Evolutionary conservation across 1,140 invertebrate species (phyloP).

Genomic region (Drosophila azteca): DNA sequence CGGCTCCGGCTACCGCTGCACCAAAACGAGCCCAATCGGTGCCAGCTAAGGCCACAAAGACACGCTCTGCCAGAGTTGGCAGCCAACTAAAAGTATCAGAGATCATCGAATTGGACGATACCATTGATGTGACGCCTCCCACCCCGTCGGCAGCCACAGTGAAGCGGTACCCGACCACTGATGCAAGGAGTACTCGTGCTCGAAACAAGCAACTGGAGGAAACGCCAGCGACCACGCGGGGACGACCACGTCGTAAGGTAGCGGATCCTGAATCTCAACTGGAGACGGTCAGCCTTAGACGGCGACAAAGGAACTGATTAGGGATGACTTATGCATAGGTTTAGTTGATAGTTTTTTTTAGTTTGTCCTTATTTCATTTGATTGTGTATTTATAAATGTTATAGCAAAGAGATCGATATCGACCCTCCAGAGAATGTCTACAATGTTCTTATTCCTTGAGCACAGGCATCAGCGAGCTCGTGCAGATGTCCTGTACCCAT

Average conservation of each 20-base stretch:
- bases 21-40: slow-evolving; percentile 5
- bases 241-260: slow-evolving; percentile 6
- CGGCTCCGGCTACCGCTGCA: neutral
- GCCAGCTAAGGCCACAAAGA: slow-evolving; percentile 7
- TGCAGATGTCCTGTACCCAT: slow-evolving; percentile 80
- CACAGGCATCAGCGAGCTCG: slow-evolving; percentile 44
- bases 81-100: neutral
- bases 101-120: neutral
- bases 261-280: slow-evolving; percentile 3
- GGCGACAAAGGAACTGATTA: slow-evolving; percentile 44
- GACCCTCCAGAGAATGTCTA: too few species aligned
- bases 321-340: slow-evolving; percentile 3
- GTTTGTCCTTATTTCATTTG: slow-evolving; percentile 10
- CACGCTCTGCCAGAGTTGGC: neutral
- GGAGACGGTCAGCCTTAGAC: slow-evolving; percentile 19
- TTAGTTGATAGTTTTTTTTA: slow-evolving; percentile 7
- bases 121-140: neutral
- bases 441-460: neutral
- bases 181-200: slow-evolving; percentile 6
- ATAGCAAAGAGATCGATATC: too few species aligned
- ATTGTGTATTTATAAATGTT: slow-evolving; percentile 13
- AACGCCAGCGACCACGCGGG: slow-evolving; percentile 25
- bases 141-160: too few species aligned
- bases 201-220: slow-evolving; percentile 3
- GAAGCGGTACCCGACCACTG: neutral